Conservation (phyloP, 2,113 vertebrate genomes). For the Haemorhous mexicanus region DNA sequence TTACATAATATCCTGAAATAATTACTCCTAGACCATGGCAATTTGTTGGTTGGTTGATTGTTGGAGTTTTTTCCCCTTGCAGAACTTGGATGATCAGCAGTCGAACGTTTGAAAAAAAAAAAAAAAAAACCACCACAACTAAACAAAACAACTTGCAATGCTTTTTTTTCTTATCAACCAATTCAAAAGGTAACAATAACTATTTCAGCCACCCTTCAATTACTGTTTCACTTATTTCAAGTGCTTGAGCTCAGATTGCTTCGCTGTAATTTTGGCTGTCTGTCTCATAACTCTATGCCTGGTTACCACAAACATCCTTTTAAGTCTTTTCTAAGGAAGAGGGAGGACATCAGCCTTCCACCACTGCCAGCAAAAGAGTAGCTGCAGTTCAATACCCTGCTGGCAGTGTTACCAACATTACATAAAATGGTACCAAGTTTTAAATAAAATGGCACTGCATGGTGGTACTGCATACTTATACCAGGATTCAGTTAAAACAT, state of each 20-base stretch:
- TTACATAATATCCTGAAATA: background rate
- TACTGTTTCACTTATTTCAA: background rate
- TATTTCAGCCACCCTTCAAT: background rate
- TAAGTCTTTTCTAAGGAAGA: background rate
- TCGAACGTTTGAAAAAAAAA: background rate
- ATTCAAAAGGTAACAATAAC: background rate
- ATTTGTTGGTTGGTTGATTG: background rate
- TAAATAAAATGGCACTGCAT: background rate
- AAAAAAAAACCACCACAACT: rapidly evolving
- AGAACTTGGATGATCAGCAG: background rate
- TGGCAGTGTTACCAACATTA: background rate
- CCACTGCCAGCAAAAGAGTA: background rate
- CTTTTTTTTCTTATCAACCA: background rate
- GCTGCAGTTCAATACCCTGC: background rate
- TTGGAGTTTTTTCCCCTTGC: background rate
- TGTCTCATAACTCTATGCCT: background rate
- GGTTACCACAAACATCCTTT: background rate
- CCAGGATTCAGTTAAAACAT: background rate
- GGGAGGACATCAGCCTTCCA: background rate
- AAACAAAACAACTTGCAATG: background rate
- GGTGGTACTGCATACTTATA: background rate
- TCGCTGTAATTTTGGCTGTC: background rate
- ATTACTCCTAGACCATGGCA: background rate
- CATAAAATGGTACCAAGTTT: background rate
- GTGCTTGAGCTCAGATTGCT: background rate